phyloP scores from a whole-genome alignment of 2,113 vertebrate species.

The Bubo blakistoni region DNA sequence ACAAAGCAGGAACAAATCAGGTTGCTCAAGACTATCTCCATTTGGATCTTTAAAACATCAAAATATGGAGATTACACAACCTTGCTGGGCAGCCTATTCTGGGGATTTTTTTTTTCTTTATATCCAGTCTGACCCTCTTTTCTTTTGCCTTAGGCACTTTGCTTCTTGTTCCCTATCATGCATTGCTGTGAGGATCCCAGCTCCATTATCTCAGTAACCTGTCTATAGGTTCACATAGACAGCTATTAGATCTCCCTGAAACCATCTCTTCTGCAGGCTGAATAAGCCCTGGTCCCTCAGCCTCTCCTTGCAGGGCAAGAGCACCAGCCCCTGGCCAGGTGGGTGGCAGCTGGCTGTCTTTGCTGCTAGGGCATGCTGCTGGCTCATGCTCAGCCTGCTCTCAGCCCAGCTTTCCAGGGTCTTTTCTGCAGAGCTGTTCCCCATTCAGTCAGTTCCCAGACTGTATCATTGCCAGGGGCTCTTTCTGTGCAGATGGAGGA shows the following conservation, averaged over 20 bases:
- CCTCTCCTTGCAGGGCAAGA: not conserved
- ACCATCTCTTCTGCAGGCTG: not conserved
- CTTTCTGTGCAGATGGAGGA: not conserved
- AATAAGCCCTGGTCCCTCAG: not conserved
- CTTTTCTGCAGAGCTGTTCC: not conserved
- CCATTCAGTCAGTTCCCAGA: not conserved
- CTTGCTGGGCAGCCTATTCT: not conserved
- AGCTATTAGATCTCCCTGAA: not conserved
- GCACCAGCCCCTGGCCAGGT: not conserved
- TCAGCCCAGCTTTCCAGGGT: not conserved
- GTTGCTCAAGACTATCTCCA: not conserved
- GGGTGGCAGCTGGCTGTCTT: not conserved
- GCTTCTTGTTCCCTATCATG: not conserved
- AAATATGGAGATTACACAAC: not conserved
- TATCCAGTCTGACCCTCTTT: not conserved
- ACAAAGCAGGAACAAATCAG: not conserved
- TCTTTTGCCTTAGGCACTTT: not conserved
- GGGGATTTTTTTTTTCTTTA: not conserved
- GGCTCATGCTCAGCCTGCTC: not conserved
- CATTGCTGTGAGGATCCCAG: not conserved
- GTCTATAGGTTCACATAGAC: not conserved
- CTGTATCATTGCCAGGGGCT: not conserved
- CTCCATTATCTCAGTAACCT: not conserved
- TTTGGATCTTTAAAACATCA: not conserved
- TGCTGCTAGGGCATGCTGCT: not conserved